Evolutionary conservation across 2,888 invertebrate species (phyloP).

Genomic region (Eutolmus rufibarbis): DNA sequence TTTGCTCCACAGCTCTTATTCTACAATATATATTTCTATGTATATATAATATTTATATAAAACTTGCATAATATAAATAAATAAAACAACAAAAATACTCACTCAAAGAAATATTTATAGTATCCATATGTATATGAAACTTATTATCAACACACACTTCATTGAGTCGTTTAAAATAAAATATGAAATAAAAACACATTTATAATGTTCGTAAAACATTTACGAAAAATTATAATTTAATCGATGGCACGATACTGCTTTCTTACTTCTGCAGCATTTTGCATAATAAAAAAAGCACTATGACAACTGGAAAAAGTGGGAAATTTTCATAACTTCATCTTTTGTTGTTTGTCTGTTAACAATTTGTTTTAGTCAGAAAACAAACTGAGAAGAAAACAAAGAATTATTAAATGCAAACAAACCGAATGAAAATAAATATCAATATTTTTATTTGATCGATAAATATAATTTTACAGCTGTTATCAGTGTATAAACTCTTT

Average conservation of each 20-base stretch:
- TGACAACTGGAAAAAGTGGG: not conserved
- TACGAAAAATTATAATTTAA: not conserved
- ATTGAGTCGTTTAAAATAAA: not conserved
- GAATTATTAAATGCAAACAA: not conserved
- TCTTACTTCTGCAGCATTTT: not conserved
- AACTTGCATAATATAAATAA: constrained; percentile 14
- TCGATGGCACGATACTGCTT: constrained; percentile 5
- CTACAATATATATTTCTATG: not conserved
- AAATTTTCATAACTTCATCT: not conserved
- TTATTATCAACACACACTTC: not conserved
- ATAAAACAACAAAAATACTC: constrained; percentile 11
- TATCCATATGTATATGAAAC: not conserved
- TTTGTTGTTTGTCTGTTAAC: not conserved
- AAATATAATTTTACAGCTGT: not conserved
- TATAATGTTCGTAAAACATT: not conserved
- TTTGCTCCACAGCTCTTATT: not conserved
- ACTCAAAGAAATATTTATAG: constrained; percentile 11
- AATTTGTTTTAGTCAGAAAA: not conserved
- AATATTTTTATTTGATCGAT: not conserved
- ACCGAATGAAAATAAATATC: not conserved
- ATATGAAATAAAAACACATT: not conserved
- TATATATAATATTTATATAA: not conserved
- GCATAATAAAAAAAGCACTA: not conserved
- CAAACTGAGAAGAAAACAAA: not conserved
- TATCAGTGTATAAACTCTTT: not conserved